Evolutionary conservation across 2,888 invertebrate genomes (phyloP), one percentile per base, ranked within the genome.

Genomic region (Hyposoter didymator): DNA sequence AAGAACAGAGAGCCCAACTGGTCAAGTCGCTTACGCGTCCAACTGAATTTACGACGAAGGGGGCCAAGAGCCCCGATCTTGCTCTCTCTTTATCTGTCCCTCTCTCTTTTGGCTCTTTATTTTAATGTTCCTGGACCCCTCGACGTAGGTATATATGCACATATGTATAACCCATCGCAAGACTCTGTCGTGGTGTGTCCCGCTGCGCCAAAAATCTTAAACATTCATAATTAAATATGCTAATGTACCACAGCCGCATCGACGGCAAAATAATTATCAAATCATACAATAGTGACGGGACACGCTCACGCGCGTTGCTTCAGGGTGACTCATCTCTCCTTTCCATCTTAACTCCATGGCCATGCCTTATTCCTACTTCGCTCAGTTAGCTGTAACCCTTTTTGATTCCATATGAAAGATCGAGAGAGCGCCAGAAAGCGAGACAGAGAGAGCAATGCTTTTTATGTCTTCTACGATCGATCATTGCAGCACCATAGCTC

Each of bases 161-260:
- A 52, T 74, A 79, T 52, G 76, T 79, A 49, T 79, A 73, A 39
- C 32, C 78, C 22, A 49, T 64, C 70, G 72, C 75, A 88, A 86
- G 88, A 87, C 87, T 87, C 87, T 87, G 88, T 87, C 88, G 87
- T 80, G 67, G 81, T 83, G 90, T 88, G 85, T 90, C 93, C 92
- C 89, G 93, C 93, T 93, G 93, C 43, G 93, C 90, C 90, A 90
- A 92, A 93, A 93, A 92, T 93, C 90, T 92, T 90, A 92, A 93
- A 93, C 91, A 92, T 93, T 92, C 92, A 92, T 92, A 93, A 93
- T 93, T 93, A 93, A 93, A 93, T 92, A 93, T 93, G 93, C 92
- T 93, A 93, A 93, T 93, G 92, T 92, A 92, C 91, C 90, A 78
- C 78, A 90, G 89, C 90, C 91, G 91, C 91, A 91, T 92, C 90